Conservation (phyloP, 2,888 invertebrate genomes). For the Drosophila austrosaltans region DNA sequence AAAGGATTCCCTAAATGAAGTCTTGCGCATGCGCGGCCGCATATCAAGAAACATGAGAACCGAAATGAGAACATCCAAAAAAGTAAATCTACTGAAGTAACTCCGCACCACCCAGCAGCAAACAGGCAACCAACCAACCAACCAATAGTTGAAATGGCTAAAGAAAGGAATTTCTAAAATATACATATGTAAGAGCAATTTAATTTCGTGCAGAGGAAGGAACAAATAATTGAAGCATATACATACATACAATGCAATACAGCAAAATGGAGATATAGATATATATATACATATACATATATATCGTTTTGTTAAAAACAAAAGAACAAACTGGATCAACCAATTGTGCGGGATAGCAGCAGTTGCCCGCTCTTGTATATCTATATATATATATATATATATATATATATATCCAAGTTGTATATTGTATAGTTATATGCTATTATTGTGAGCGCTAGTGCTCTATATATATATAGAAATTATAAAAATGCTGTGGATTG, state of each 20-base stretch:
- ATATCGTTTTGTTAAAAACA: background rate
- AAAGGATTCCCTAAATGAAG: slow-evolving; percentile 13
- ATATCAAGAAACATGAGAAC: slow-evolving; percentile 49
- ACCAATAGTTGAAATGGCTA: slow-evolving; percentile 18
- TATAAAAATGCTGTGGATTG: slow-evolving; percentile 30
- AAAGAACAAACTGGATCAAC: background rate
- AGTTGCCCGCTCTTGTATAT: background rate
- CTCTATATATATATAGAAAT: slow-evolving; percentile 21
- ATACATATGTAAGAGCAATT: slow-evolving; percentile 36
- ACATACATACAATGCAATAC: background rate
- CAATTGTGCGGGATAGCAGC: background rate
- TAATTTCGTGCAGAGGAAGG: slow-evolving; percentile 22
- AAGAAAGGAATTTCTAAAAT: slow-evolving; percentile 34
- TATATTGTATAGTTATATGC: slow-evolving; percentile 25
- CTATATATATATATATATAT: too few species aligned
- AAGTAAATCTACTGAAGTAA: slow-evolving; percentile 48
- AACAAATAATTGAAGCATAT: slow-evolving; percentile 1
- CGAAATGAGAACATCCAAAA: slow-evolving; percentile 30
- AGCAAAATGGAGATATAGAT: background rate
- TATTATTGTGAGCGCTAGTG: slow-evolving; percentile 11
- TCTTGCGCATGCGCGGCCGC: slow-evolving; percentile 63
- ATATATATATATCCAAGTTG: slow-evolving; percentile 23
- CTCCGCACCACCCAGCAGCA: slow-evolving; percentile 44
- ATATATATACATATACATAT: background rate
- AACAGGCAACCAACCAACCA: slow-evolving; percentile 33